These are phyloP conservation scores for Naso thynnoides DNA, from an alignment of 2,797 vertebrate species.

Conservation along the genomic window DNA sequence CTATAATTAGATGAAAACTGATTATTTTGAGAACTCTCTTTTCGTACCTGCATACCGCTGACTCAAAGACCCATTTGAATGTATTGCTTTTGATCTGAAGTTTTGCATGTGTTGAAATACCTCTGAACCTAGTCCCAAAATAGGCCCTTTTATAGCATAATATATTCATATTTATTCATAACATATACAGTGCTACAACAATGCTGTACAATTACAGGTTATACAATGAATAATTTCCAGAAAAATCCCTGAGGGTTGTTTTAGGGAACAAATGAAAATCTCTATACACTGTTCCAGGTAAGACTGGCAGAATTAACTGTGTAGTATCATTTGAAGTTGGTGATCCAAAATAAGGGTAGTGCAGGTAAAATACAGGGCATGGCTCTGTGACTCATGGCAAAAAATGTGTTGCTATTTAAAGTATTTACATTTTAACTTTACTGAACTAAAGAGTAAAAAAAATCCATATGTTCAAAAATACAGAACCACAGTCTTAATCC, in stretches of 20 bases:
- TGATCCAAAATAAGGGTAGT: conserved; percentile 32
- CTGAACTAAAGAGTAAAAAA: background rate
- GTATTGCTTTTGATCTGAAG: conserved; percentile 64
- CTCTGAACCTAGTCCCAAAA: conserved; percentile 55
- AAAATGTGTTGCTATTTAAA: background rate
- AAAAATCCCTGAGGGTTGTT: conserved; percentile 25
- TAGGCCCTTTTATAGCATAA: conserved; percentile 50
- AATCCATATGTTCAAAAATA: background rate
- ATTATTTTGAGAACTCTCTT: conserved; percentile 52
- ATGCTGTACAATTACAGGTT: conserved; percentile 43
- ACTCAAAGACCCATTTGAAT: conserved; percentile 39
- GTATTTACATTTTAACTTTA: background rate
- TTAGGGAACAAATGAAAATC: conserved; percentile 31
- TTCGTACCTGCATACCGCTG: conserved; percentile 49
- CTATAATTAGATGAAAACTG: conserved; percentile 55
- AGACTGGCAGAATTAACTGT: conserved; percentile 23
- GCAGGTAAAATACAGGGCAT: conserved; percentile 42
- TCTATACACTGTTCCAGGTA: conserved; percentile 21
- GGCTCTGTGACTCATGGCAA: background rate
- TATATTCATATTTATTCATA: conserved; percentile 69
- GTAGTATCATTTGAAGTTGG: conserved; percentile 25
- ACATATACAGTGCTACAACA: conserved; percentile 32
- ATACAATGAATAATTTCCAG: conserved; percentile 43
- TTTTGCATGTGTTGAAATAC: conserved; percentile 58
- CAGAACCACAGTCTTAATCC: background rate